Evolutionary conservation across 2,113 vertebrate species (phyloP).

Genomic region (Macrotis lagotis): DNA sequence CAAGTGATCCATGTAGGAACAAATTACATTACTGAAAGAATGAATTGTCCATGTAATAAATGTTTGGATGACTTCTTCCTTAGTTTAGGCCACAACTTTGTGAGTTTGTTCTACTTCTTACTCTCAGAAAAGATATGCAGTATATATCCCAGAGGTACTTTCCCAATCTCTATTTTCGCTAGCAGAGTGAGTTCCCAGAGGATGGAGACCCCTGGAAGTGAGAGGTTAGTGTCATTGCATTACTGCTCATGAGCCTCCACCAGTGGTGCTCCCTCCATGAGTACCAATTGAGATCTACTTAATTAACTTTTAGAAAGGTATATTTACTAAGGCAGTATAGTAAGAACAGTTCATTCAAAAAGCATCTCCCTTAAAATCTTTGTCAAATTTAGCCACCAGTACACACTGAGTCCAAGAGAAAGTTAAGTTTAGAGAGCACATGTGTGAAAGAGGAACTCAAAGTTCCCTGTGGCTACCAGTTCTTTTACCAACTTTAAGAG

Average conservation of each 20-base stretch:
- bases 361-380: no score
- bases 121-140: neutral
- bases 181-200: neutral
- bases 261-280: neutral
- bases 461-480: no score
- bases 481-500: no score
- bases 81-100: neutral
- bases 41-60: neutral
- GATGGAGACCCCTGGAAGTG: neutral
- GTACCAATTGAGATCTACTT: neutral
- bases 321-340: no score
- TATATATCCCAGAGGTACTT: neutral
- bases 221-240: neutral
- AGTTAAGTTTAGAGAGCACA: no score
- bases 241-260: neutral
- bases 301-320: no score
- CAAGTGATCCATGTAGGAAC: neutral
- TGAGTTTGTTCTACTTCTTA: neutral
- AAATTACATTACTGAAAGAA: neutral
- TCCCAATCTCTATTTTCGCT: neutral
- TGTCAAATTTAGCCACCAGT: no score
- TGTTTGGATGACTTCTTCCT: neutral
- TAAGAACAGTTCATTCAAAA: no score
- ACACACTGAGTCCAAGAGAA: no score
- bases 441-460: no score